phyloP scores from a whole-genome alignment of 2,888 invertebrate species.

The Agrotis exclamationis region DNA sequence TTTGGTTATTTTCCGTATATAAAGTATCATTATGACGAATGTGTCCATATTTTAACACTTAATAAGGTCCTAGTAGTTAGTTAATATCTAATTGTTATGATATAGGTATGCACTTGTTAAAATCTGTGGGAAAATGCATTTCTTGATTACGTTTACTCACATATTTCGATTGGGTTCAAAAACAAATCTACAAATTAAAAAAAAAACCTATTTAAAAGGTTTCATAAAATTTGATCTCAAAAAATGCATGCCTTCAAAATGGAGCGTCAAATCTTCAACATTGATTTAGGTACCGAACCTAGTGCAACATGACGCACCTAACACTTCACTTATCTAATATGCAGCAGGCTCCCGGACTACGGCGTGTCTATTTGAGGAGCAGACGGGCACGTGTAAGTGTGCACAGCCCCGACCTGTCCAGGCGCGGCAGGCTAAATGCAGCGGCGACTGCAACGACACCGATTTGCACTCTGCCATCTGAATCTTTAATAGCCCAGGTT shows the following conservation, averaged over 20 bases:
- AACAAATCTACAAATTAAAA: background rate
- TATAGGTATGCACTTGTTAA: background rate
- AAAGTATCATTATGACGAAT: background rate
- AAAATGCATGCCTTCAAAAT: background rate
- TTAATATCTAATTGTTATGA: background rate
- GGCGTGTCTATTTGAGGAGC: constrained; percentile 80
- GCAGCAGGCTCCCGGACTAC: constrained; percentile 65
- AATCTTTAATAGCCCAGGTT: constrained; percentile 85
- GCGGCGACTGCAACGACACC: constrained; percentile 84
- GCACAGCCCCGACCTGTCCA: constrained; percentile 74
- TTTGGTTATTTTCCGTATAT: background rate
- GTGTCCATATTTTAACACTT: background rate
- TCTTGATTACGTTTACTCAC: background rate
- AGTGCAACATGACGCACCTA: background rate
- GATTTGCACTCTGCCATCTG: constrained; percentile 87
- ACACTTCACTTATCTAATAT: constrained; percentile 3
- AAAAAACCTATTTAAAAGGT: background rate
- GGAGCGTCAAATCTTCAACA: background rate
- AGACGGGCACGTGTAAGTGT: constrained; percentile 71
- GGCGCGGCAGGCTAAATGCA: constrained; percentile 82
- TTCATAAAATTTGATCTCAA: background rate
- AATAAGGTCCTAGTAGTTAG: background rate
- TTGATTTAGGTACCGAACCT: background rate
- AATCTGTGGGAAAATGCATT: background rate
- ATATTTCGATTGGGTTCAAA: background rate